phyloP scores from a whole-genome alignment of 2,113 vertebrate genomes.

The Scophthalmus maximus region DNA sequence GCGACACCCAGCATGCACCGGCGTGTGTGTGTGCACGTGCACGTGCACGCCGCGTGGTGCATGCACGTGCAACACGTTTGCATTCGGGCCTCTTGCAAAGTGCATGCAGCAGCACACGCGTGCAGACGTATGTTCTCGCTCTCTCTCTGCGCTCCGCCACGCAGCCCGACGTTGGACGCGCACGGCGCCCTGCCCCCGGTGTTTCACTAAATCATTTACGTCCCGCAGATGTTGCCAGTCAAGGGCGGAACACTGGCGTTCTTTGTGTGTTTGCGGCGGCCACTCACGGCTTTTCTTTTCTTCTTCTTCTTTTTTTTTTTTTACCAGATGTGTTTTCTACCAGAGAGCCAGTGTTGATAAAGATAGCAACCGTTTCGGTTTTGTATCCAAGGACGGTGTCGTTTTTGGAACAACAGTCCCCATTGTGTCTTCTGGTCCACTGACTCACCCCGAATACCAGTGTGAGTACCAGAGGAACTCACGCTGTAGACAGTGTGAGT shows the following conservation, averaged over 20 bases:
- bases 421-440: constrained; percentile 65
- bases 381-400: constrained; percentile 63
- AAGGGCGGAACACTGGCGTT: constrained; percentile 64
- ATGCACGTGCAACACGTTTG: no score
- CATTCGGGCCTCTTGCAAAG: no score
- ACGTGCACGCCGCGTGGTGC: background rate
- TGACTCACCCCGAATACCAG: constrained; percentile 62
- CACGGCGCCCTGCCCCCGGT: constrained; percentile 36
- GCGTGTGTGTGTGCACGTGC: background rate
- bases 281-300: no score
- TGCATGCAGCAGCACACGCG: background rate
- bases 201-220: constrained; percentile 76
- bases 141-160: constrained; percentile 19
- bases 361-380: constrained; percentile 74
- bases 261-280: constrained; percentile 74
- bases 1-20: background rate
- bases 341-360: constrained; percentile 66
- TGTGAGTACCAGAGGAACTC: constrained; percentile 25
- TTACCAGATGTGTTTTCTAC: constrained; percentile 71
- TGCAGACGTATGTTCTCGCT: background rate
- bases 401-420: constrained; percentile 74
- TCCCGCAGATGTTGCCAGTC: constrained; percentile 69
- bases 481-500: constrained; percentile 22
- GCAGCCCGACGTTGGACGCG: constrained; percentile 29
- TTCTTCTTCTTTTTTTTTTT: no score